Percentiles rank a stretch among this genome's conserved stretches.
Evolutionary conservation across 1,140 invertebrate genomes (phyloP).

Genomic region (Zaprionus ornatus): DNA sequence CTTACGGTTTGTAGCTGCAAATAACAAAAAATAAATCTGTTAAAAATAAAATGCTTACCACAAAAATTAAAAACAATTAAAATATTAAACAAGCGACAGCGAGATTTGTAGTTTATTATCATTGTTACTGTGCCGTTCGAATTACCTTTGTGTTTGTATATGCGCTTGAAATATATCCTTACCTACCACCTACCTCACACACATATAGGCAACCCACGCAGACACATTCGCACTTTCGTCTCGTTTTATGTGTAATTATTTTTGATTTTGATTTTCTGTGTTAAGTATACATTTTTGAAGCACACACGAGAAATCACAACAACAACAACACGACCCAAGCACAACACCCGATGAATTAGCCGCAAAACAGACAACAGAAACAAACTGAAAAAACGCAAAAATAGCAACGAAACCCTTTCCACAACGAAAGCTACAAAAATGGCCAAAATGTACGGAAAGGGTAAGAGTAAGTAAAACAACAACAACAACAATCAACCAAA

Average conservation of each 20-base stretch:
- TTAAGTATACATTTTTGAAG: conserved; percentile 44
- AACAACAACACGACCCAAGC: conserved; percentile 41
- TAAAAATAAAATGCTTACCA: conserved; percentile 51
- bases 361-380: conserved; percentile 42
- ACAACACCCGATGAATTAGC: conserved; percentile 56
- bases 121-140: conserved; percentile 31
- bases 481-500: conserved; percentile 3
- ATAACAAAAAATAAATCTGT: conserved; percentile 40
- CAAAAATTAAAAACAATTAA: conserved; percentile 24
- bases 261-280: conserved; percentile 39
- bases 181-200: conserved; percentile 3
- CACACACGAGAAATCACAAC: conserved; percentile 46
- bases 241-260: conserved; percentile 24
- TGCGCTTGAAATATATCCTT: conserved; percentile 26
- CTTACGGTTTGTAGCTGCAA: conserved; percentile 73
- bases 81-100: conserved; percentile 52
- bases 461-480: conserved; percentile 83
- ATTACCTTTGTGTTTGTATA: conserved; percentile 26
- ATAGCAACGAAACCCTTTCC: conserved; percentile 75
- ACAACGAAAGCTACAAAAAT: conserved; percentile 68
- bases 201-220: conserved; percentile 10
- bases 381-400: conserved; percentile 74
- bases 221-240: neutral
- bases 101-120: conserved; percentile 24
- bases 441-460: conserved; percentile 84